These are phyloP conservation scores for Eupithecia vulgata DNA, from an alignment of 2,888 invertebrate species.

Conservation along the genomic window DNA sequence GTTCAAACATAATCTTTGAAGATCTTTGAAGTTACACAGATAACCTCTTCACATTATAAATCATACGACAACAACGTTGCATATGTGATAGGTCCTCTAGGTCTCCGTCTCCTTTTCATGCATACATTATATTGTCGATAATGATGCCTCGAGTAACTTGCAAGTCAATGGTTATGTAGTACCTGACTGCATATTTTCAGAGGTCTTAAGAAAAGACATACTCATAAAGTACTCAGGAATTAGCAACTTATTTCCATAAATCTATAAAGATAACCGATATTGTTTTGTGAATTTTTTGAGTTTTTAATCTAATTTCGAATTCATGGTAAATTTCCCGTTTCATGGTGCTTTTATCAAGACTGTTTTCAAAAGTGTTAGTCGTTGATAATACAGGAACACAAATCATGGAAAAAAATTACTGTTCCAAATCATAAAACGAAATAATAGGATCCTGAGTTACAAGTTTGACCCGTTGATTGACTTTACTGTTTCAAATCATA, in stretches of 20 bases:
- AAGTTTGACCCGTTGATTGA: slow-evolving; percentile 5
- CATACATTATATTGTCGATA: not conserved
- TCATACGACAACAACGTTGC: not conserved
- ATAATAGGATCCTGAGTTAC: not conserved
- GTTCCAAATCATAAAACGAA: not conserved
- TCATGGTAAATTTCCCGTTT: not conserved
- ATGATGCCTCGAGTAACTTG: too few species aligned
- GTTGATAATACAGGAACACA: not conserved
- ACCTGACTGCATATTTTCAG: too few species aligned
- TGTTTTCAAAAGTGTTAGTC: not conserved
- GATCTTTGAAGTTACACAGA: not conserved
- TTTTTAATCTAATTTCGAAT: not conserved
- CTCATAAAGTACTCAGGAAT: not conserved
- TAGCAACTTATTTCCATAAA: not conserved
- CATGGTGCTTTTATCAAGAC: not conserved
- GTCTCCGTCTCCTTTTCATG: not conserved
- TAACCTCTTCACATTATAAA: not conserved
- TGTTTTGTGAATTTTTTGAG: not conserved
- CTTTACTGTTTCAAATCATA: not conserved
- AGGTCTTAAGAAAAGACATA: not conserved
- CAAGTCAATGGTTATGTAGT: too few species aligned
- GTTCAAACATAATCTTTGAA: not conserved
- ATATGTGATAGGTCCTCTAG: not conserved
- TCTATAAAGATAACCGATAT: not conserved
- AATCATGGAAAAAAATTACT: not conserved